Evolutionary conservation across 2,113 vertebrate genomes (phyloP), one percentile per base, ranked within the genome.

Genomic region (Sylvietta virens): DNA sequence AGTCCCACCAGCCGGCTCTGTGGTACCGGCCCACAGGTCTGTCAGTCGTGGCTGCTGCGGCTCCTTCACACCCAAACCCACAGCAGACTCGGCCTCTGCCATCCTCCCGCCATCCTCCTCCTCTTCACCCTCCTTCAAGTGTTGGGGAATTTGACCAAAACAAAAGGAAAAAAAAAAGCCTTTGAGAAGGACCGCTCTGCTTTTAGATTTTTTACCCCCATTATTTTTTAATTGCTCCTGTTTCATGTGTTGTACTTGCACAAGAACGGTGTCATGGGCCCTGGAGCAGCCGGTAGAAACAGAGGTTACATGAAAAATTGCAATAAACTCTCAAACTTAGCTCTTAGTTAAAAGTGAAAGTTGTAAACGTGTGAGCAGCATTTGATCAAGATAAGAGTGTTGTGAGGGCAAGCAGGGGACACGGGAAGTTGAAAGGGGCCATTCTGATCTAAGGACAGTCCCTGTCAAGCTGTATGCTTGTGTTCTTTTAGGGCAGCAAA

Each of bases 261-360:
- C 37, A 53, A 45, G 37, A 61, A 64, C 10, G 22, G 3, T 7
- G 5, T 33, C 66, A 39, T 0, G 0, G 35, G 40, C 8, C 17
- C 42, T 51, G 23, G 21, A 90, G 50, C 39, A 76, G 74, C 0
- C 0, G 3, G 15, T 37, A 45, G 65, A 65, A 92, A 2, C 6
- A 65, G 56, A 56, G 1, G 8, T 51, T 24, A 35, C 48, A 62
- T 23, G 35, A 81, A 64, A 89, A 87, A 61, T 13, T 14, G 8
- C 40, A 90, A n/a, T 42, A 77, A 76, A 56, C 21, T 16, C 47
- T 26, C 42, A 20, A 88, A 72, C 8, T 42, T 62, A 62, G 50
- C 16, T 66, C 48, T 47, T 57, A n/a, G 56, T 56, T 73, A 60
- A 70, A 95, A 86, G 30, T n/a, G 27, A 61, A 90, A 66, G 67